Base-by-base conservation (phyloP, 2,888 invertebrate species). In the Dorcus hopei region DNA sequence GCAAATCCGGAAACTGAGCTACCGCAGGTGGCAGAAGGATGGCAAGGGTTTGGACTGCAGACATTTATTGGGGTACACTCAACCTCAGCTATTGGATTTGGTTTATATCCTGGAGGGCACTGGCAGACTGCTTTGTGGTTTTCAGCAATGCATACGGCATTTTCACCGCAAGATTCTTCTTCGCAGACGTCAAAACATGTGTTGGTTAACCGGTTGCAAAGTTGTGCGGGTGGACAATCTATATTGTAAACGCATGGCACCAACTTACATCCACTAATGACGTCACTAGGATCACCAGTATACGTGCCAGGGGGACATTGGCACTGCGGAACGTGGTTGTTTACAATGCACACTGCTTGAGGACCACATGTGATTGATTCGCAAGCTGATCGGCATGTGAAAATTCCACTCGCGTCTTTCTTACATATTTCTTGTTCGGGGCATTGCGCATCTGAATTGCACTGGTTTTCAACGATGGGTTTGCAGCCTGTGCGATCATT, bases 401-500 rank as follows among this genome's bases (percentile, higher is more conserved):
- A 80, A 1, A 82, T 73, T 48, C 86, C 86, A 7, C 80, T 81
- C 3, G 81, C 82, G 48, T 85, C 80, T 67, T 82, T 82, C 70
- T 85, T 84, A 74, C 95, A 95, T 11, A 87, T 84, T 72, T 93
- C 90, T 63, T 87, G 89, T 79, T 94, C 94, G 38, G 88, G 80
- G 70, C 95, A 95, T 74, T 94, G 90, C 38, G 86, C 88, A 76
- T 93, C 91, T 43, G 87, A 86, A 9, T 82, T 81, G 70, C 95
- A 95, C 74, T 89, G 85, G 70, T 93, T 88, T 74, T 86, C 88
- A 11, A 86, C 81, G 1, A 88, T 77, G 9, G 85, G 84, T 67
- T 86, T 83, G 71, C 95, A 95, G n/a, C 95, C 95, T 65, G 88
- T 88, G 23, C 95, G 85, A 72, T 94, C 91, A 70, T 93, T 93